These are phyloP conservation scores for Hyalella azteca DNA, from an alignment of 2,888 invertebrate species.

Conservation along the genomic window DNA sequence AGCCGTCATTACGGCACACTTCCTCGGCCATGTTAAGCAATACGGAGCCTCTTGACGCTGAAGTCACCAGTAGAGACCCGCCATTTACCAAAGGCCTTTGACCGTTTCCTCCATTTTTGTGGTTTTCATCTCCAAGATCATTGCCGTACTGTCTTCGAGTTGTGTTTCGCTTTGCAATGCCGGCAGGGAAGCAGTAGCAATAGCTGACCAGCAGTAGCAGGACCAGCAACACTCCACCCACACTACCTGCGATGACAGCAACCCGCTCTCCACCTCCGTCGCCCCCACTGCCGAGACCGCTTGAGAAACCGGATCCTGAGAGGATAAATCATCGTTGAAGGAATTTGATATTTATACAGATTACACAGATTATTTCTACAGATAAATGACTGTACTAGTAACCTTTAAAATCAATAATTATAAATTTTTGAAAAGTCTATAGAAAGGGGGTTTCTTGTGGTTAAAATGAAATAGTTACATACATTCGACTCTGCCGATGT, in stretches of 20 bases:
- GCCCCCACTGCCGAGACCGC: slow-evolving; percentile 46
- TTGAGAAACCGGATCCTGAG: slow-evolving; percentile 42
- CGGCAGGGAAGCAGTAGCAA: slow-evolving; percentile 51
- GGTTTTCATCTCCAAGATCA: slow-evolving; percentile 39
- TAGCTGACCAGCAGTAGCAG: slow-evolving; percentile 46
- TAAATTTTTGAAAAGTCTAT: too few relatives aligned
- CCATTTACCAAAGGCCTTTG: slow-evolving; percentile 48
- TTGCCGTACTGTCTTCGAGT: slow-evolving; percentile 40
- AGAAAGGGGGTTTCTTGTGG: neutral
- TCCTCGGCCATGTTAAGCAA: slow-evolving; percentile 40
- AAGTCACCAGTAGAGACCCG: slow-evolving; percentile 49
- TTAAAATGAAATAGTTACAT: neutral
- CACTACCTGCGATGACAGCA: slow-evolving; percentile 51
- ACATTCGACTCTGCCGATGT: too few relatives aligned
- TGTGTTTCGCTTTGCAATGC: slow-evolving; percentile 45
- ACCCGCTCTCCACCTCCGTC: slow-evolving; percentile 45
- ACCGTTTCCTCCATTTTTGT: slow-evolving; percentile 16
- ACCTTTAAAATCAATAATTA: too few relatives aligned
- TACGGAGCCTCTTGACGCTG: slow-evolving; percentile 45
- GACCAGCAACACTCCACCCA: slow-evolving; percentile 52
- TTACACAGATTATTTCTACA: too few relatives aligned
- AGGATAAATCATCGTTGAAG: neutral
- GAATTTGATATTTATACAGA: neutral
- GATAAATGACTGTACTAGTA: too few relatives aligned
- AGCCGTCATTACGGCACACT: neutral